Percentiles rank a stretch among this genome's conserved stretches.
Conservation (phyloP, 2,888 invertebrate genomes). For the Morpho achilles region DNA sequence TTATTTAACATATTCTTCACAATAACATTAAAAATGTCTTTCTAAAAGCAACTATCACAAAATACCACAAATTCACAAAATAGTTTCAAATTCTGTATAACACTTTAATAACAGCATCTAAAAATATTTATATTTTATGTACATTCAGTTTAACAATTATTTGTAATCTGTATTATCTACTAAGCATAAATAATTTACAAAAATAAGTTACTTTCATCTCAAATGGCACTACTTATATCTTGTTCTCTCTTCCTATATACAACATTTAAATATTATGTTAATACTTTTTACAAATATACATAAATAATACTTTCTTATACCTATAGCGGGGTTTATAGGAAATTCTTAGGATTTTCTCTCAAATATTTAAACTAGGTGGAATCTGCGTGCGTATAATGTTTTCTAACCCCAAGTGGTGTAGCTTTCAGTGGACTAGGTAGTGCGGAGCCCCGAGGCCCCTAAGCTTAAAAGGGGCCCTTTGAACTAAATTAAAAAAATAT, state of each 20-base stretch:
- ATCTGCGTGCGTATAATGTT: too few species aligned
- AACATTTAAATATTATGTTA: constrained; percentile 9
- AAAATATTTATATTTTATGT: neutral
- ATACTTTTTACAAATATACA: constrained; percentile 16
- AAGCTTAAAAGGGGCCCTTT: too few species aligned
- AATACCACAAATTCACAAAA: neutral
- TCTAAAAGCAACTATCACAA: constrained; percentile 5
- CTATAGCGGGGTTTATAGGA: neutral
- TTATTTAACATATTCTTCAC: constrained; percentile 19
- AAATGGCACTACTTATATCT: constrained; percentile 17
- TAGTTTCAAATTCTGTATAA: neutral
- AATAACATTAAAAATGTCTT: constrained; percentile 10
- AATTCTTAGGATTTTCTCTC: too few species aligned
- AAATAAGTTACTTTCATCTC: constrained; percentile 13
- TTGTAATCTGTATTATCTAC: neutral
- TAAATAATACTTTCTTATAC: constrained; percentile 2
- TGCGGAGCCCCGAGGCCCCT: too few species aligned
- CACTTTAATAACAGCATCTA: neutral
- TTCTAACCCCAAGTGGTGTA: too few species aligned
- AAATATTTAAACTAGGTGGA: too few species aligned
- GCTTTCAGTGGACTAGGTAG: too few species aligned
- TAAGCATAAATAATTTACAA: constrained; percentile 7
- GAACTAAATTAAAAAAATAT: too few species aligned
- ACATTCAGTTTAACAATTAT: constrained; percentile 8
- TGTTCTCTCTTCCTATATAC: constrained; percentile 7